Evolutionary conservation across 2,888 invertebrate genomes (phyloP).

Genomic region (Helicoverpa assulta): DNA sequence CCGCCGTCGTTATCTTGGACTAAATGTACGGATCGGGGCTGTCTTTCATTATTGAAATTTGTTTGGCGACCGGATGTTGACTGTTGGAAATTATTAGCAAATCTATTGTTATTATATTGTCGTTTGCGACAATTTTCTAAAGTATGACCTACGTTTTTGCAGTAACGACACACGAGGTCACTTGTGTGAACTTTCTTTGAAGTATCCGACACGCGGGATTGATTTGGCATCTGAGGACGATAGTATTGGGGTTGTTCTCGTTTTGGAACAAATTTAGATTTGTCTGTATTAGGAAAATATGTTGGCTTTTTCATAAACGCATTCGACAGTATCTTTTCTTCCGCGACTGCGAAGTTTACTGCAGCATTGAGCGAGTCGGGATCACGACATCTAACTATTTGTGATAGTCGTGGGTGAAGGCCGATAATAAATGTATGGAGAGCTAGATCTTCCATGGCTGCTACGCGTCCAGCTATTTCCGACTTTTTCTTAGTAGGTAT

Average conservation of each 20-base stretch:
- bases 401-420: slow-evolving; percentile 26
- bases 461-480: background rate
- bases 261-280: background rate
- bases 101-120: slow-evolving; percentile 9
- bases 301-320: slow-evolving; percentile 4
- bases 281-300: background rate
- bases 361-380: slow-evolving; percentile 36
- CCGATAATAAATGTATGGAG: slow-evolving; percentile 13
- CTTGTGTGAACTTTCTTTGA: no score
- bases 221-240: background rate
- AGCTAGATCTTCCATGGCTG: background rate
- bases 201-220: no score
- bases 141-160: slow-evolving; percentile 18
- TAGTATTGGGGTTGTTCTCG: background rate
- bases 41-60: no score
- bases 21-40: no score
- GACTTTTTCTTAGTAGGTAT: background rate
- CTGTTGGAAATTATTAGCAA: no score
- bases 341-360: slow-evolving; percentile 17
- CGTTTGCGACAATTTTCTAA: slow-evolving; percentile 15
- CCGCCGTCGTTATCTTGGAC: no score
- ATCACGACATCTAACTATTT: slow-evolving; percentile 31
- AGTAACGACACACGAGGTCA: slow-evolving; percentile 24
- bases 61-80: no score
- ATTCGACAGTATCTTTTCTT: slow-evolving; percentile 23